phyloP scores from a whole-genome alignment of 1,140 invertebrate species.

The Atta colombica region DNA sequence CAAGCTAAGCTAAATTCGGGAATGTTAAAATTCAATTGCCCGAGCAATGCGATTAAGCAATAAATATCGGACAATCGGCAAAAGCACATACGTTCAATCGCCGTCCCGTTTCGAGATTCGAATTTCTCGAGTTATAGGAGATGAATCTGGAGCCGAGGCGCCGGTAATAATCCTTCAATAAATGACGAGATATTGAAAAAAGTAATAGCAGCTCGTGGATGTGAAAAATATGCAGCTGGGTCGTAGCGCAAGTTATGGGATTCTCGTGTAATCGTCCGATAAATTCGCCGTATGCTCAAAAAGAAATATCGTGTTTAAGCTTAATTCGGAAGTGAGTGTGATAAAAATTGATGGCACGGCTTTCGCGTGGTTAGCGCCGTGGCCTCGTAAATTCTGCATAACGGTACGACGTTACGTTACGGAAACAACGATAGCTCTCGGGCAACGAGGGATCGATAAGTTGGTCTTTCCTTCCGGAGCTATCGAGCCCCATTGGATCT shows the following conservation, averaged over 20 bases:
- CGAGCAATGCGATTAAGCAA: constrained; percentile 10
- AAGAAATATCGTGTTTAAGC: constrained; percentile 57
- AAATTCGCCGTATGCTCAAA: constrained; percentile 37
- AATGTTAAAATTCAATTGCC: constrained; percentile 5
- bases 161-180: constrained; percentile 37
- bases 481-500: constrained; percentile 29
- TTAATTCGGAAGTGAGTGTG: constrained; percentile 60
- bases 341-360: constrained; percentile 57
- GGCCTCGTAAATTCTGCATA: constrained; percentile 60
- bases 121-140: neutral
- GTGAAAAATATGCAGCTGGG: constrained; percentile 25
- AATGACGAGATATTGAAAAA: constrained; percentile 47
- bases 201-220: constrained; percentile 13
- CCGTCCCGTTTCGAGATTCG: constrained; percentile 16
- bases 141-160: neutral
- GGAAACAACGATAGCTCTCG: constrained; percentile 50
- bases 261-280: constrained; percentile 52
- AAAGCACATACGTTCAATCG: neutral
- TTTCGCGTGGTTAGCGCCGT: constrained; percentile 33
- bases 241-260: constrained; percentile 34
- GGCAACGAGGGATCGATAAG: constrained; percentile 38
- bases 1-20: neutral
- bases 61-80: neutral
- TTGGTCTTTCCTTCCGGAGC: constrained; percentile 10
- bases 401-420: constrained; percentile 32